Base-by-base conservation (phyloP, 2,113 vertebrate species). In the Vanacampus margaritifer region DNA sequence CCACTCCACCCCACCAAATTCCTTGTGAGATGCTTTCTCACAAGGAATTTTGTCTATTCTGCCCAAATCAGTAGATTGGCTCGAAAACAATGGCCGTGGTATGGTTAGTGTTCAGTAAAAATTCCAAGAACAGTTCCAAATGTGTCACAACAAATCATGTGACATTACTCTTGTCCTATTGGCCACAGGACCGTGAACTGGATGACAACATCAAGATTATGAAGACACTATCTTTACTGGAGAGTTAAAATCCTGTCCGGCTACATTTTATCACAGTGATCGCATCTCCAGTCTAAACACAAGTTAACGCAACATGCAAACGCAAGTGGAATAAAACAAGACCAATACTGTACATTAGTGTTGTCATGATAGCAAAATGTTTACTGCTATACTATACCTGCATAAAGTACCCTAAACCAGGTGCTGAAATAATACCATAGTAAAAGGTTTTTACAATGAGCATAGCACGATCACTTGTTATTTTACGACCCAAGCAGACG, bases 231-330 rank as follows among this genome's bases (percentile, higher is more conserved):
- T 50, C 48, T 26, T 26, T 23, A 24, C 11, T 54, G 51, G 13
- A 26, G 1, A 2, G 51, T 26, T 24, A 4, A 54, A 54, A 24
- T 54, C 51, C 23, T 26, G 51, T 54, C 24, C 2, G 23, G 9
- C 23, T 54, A 6, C 23, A 54, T 54, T 54, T 26, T 6, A 54
- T 13, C 58, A 39, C 19, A 60, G 14, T 35, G 28, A 19, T 66
- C 36, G 5, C 11, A 45, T 45, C 43, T 5, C 16, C 43, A 45
- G 39, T 41, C 39, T 13, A 41, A 45, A 14, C 43, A 45, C 17
- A 13, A 16, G 16, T 45, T 17, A 17, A 70, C 35, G 10, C 1
- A 76, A 81, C 73, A 23, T 12, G 1, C 50, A 24, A n/a, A n/a
- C n/a, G n/a, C n/a, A n/a, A 67, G 50, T 45, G 11, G 41, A 43